Evolutionary conservation across 2,888 invertebrate genomes (phyloP).

Genomic region (Sarcophaga subvicina): DNA sequence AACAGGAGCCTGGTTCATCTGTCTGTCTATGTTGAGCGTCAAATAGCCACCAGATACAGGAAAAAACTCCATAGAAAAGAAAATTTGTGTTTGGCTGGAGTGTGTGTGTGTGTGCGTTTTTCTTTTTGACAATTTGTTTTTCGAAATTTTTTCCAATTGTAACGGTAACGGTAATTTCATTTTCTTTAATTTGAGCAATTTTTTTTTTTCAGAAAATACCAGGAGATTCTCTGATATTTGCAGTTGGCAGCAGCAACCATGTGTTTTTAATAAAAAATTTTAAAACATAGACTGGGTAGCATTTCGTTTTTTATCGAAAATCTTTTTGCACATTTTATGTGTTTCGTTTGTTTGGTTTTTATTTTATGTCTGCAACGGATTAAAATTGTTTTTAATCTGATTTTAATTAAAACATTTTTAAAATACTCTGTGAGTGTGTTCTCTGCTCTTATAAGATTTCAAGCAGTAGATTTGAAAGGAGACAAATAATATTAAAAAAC

Average conservation of each 20-base stretch:
- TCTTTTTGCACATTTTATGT: conserved; percentile 49
- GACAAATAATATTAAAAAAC: too few species aligned
- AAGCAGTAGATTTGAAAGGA: conserved; percentile 4
- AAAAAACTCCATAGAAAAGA: conserved; percentile 28
- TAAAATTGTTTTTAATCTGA: conserved; percentile 58
- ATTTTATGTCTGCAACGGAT: conserved; percentile 45
- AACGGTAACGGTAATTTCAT: neutral
- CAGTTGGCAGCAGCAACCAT: conserved; percentile 17
- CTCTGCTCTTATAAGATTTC: neutral
- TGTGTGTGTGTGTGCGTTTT: too few species aligned
- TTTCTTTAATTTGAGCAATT: neutral
- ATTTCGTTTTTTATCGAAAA: conserved; percentile 39
- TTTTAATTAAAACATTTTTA: conserved; percentile 61
- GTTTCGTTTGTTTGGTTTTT: neutral
- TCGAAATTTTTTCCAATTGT: neutral
- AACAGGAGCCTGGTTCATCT: too few species aligned
- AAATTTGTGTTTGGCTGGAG: conserved; percentile 40
- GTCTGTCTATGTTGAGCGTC: neutral
- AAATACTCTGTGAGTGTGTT: neutral
- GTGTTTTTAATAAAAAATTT: conserved; percentile 34
- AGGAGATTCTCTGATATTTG: neutral
- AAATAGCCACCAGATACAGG: neutral
- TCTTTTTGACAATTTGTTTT: neutral
- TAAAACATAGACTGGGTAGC: neutral
- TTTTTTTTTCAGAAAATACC: conserved; percentile 1